phyloP scores from a whole-genome alignment of 2,113 vertebrate genomes.

The Grallaria varia region DNA sequence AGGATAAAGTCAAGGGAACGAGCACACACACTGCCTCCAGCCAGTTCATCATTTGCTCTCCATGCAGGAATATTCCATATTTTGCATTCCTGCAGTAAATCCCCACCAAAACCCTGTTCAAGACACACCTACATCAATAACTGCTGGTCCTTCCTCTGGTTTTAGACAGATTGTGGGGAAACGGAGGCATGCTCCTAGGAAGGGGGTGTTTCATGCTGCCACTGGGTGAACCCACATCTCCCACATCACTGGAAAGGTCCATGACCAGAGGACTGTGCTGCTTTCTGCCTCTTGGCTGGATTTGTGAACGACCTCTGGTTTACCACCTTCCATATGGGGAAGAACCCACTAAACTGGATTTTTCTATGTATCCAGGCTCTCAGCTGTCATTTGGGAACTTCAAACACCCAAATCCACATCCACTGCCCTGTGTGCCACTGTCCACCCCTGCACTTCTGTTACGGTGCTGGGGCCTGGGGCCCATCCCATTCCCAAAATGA shows the following conservation, averaged over 20 bases:
- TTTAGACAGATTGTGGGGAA: not conserved
- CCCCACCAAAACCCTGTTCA: not conserved
- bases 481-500: not conserved
- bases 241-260: not conserved
- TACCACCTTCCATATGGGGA: not conserved
- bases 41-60: not conserved
- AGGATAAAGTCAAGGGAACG: not conserved
- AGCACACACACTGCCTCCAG: not conserved
- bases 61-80: not conserved
- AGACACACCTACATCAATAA: not conserved
- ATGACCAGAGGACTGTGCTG: not conserved
- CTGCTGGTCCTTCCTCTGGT: not conserved
- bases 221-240: not conserved
- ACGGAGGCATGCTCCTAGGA: not conserved
- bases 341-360: not conserved
- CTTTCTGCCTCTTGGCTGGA: not conserved
- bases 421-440: rapidly evolving
- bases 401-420: not conserved
- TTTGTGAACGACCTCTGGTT: not conserved
- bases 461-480: not conserved
- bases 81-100: not conserved
- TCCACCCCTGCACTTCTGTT: not conserved
- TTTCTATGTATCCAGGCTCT: not conserved
- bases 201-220: not conserved
- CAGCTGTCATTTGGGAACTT: not conserved